Base-by-base conservation (phyloP, 2,113 vertebrate species). In the Pyrgilauda ruficollis region DNA sequence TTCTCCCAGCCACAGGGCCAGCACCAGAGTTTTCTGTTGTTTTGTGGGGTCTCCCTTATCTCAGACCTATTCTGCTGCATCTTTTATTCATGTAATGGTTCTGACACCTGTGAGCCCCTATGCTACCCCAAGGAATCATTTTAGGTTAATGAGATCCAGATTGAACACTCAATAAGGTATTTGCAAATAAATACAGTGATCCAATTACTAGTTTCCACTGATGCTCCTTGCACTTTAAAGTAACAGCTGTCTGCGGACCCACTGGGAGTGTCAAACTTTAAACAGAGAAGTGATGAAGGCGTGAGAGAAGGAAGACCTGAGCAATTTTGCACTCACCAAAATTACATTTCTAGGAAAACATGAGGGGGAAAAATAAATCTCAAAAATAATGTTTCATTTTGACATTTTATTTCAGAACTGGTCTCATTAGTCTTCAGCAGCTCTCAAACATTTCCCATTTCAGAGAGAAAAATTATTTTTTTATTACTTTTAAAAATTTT, bases 331-430 rank as follows among this genome's bases (percentile, higher is more conserved):
- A 76, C 80, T 93, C 24, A 91, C 49, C 5, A 35, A 76, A 94
- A 96, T 6, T 73, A n/a, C 53, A 92, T 72, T 86, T 91, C 76
- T 55, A 72, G 58, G 53, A 86, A 94, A 91, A 80, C 50, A 30
- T 18, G 19, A 37, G 3, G 10, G 3, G 43, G 7, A 6, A 15
- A 74, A 73, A 43, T 78, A 74, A 83, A 90, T 83, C 66, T 68
- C 56, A 88, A 83, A 85, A 84, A 81, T 47, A 82, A 84, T 72
- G 47, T 47, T 93, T 88, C 43, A 37, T 72, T 94, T 89, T 86
- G 89, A 84, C 67, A 77, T 91, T 64, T 86, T 80, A 56, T 94
- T 94, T 91, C 80, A 75, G 39, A 83, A 73, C 59, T 28, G n/a
- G 3, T 28, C 49, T 93, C 64, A 64, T 84, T 80, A 87, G 73